Evolutionary conservation across 2,797 vertebrate genomes (phyloP), one percentile per base, ranked within the genome.

Genomic region (Chelonia mydas): DNA sequence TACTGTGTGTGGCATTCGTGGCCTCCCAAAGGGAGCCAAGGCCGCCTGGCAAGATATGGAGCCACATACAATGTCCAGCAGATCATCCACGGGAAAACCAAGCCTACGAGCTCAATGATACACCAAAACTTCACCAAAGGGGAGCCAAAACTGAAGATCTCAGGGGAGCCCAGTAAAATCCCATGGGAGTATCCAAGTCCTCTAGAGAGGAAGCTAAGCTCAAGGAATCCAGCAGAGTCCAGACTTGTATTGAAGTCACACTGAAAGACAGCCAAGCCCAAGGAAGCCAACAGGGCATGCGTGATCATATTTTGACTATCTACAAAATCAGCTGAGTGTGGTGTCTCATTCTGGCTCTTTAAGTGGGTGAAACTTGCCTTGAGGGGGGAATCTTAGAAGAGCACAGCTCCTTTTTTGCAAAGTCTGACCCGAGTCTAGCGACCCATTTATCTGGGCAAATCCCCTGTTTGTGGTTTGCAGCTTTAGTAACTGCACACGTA

Each of bases 331-430:
- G 25, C 59, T 53, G 84, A 45, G 50, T 21, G 0, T 45, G 37
- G 0, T 16, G 0, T 28, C 51, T 11, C 45, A 3, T 79, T 31
- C 47, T 41, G 85, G 41, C 17, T 27, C 31, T 10, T 54, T 12
- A 15, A 21, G 15, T 76, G 59, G 79, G 49, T 31, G 15, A 82
- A 45, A 59, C 49, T 61, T 53, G 53, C 3, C 23, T 13, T 11
- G 17, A n/a, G 49, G 68, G 19, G 12, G 0, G 0, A 54, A 2
- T 17, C 28, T 85, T 49, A 16, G 41, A 6, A 0, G 0, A 54
- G 27, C 51, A 72, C 49, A 77, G 11, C 50, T 57, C 10, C 19
- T 2, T 21, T 57, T 33, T 85, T 45, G 15, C 31, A 25, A 59
- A 31, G 0, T 54, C 19, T 41, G 13, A 49, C 27, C 37, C 28